Conservation (phyloP, 2,797 vertebrate genomes). For the Hoplostethus mediterraneus region DNA sequence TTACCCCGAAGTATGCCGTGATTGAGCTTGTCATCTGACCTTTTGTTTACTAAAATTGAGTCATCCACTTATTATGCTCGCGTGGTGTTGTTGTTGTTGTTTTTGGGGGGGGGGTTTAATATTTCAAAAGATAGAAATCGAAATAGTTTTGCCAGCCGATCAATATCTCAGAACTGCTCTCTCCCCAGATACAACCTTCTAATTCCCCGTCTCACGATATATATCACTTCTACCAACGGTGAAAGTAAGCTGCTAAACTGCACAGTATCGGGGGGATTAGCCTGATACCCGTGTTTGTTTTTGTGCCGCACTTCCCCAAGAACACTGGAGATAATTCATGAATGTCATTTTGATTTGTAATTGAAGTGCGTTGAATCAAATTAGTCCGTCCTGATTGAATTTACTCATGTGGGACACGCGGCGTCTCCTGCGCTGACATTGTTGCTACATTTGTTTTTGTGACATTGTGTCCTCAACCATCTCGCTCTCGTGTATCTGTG, state of each 20-base stretch:
- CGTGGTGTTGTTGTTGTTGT: too few species aligned
- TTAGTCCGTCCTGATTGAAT: slow-evolving; percentile 50
- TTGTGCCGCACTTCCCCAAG: neutral
- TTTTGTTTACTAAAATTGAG: too few species aligned
- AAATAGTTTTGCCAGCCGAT: too few species aligned
- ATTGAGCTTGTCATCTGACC: neutral
- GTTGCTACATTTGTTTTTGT: slow-evolving; percentile 28
- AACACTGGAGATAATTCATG: slow-evolving; percentile 19
- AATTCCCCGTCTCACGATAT: too few species aligned
- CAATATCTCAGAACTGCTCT: too few species aligned
- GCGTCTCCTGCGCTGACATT: slow-evolving; percentile 20
- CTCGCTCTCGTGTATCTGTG: neutral
- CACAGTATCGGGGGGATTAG: slow-evolving; percentile 15
- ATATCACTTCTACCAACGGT: too few species aligned
- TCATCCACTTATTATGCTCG: too few species aligned
- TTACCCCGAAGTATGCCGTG: neutral
- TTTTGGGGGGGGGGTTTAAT: too few species aligned
- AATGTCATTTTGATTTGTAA: slow-evolving; percentile 44
- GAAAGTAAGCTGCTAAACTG: neutral
- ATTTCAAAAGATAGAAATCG: too few species aligned
- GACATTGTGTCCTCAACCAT: slow-evolving; percentile 25
- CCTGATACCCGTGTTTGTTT: neutral
- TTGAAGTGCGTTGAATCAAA: slow-evolving; percentile 54
- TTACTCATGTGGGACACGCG: slow-evolving; percentile 42
- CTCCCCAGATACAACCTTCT: too few species aligned